Base-by-base conservation (phyloP, 2,113 vertebrate species). In the Morphnarchus princeps region DNA sequence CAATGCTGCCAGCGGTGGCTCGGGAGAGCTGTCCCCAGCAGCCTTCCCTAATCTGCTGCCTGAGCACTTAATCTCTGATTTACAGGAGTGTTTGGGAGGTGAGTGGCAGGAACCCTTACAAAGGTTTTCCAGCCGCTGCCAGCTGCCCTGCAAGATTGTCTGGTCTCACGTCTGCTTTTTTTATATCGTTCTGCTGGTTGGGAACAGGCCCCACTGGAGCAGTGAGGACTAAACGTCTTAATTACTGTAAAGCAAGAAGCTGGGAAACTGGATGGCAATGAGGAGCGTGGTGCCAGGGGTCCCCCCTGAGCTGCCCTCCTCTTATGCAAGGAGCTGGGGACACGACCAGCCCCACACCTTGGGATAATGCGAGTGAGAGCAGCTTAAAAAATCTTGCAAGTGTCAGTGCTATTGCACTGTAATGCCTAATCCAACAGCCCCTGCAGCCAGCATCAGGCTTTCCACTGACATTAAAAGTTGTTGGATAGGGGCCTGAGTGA, bases 401-500 rank as follows among this genome's bases (percentile, higher is more conserved):
- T 49, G 43, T 87, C 69, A 82, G 62, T 79, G 59, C 40, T 87
- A 32, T 84, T 63, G 40, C 43, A 63, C 32, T 47, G 29, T 71
- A 81, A 90, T 87, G 16, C 82, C 34, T 89, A 66, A 87, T 83
- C 67, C 72, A 86, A 54, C 67, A 86, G 38, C 13, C n/a, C 50
- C 55, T 62, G 55, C 59, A 90, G 82, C 40, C 79, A 74, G 57
- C 3, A 1, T 81, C 82, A 93, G 40, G 80, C 61, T 96, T 96
- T 94, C 94, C 92, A 89, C 63, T 90, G 86, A 87, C 72, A 95
- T 79, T 90, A 90, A 79, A 83, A 95, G 69, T 55, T 93, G 80
- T 79, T 97, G 90, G 92, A 89, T 87, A 87, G 74, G n/a, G 82
- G 72, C 89, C 95, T 95, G 67, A 59, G 72, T 93, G 90, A 92